Base-by-base conservation (phyloP, 2,113 vertebrate species). In the Calyptommatus sinebrachiatus region DNA sequence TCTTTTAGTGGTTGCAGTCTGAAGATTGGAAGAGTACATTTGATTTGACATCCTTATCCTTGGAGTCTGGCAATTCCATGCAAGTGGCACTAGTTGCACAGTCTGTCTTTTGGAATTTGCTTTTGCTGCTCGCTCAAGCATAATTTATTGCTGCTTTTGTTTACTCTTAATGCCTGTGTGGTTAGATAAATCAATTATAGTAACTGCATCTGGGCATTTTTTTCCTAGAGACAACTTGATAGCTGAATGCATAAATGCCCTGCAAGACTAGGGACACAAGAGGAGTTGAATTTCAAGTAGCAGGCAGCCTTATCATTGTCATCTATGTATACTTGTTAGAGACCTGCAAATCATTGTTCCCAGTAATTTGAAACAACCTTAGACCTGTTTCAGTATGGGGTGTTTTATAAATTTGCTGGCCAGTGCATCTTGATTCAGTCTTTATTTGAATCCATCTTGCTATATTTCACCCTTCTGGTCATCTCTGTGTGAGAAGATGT, bases 181-280 rank as follows among this genome's bases (percentile, higher is more conserved):
- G 82, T 69, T 69, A 69, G 45, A 83, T 78, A 83, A 79, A 83
- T 83, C 77, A 79, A 83, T 83, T 76, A 78, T 48, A 78, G 53
- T 74, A 73, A 28, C 29, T 83, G 71, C 66, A 48, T 68, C 60
- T 75, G 22, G 74, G 71, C 71, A 63, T 65, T 28, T 50, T 57
- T 73, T 31, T 31, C 45, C 29, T 69, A 31, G 71, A 69, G 71
- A 67, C 62, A 62, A 66, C 50, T 62, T 78, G 76, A 73, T 78
- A 73, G 50, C 71, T 73, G 71, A 78, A 68, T 67, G 41, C 50
- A 26, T 71, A 79, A 72, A 35, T 31, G 78, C 35, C n/a, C 67
- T 78, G 8, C 73, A 1, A 2, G 41, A 70, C 35, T 22, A 29
- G 81, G 0, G 0, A 31, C 78, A 22, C 8, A 24, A 50, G 80